Conservation (phyloP, 2,797 vertebrate species). For the Calcarius lapponicus region DNA sequence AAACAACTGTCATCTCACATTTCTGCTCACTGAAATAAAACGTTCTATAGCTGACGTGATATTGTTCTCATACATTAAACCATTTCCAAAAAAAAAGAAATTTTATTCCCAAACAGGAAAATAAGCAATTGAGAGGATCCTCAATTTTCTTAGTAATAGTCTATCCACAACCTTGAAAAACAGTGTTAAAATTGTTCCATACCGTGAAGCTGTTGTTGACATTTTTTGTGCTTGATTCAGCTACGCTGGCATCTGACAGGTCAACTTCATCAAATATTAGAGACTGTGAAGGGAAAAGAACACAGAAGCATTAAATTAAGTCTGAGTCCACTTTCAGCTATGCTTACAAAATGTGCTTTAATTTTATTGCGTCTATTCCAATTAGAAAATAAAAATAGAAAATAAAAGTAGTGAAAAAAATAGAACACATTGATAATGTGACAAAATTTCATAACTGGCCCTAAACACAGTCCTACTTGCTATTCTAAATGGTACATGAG, state of each 20-base stretch:
- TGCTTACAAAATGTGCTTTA: neutral
- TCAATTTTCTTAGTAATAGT: neutral
- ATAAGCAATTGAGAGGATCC: neutral
- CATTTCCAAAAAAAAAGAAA: neutral
- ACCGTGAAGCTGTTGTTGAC: constrained; percentile 99
- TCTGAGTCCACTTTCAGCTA: neutral
- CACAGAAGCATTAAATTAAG: constrained; percentile 22
- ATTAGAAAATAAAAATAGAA: neutral
- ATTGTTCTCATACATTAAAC: neutral
- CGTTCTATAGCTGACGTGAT: neutral
- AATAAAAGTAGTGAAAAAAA: neutral
- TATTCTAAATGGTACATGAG: neutral
- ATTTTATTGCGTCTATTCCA: neutral
- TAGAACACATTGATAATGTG: neutral
- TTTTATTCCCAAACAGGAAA: neutral
- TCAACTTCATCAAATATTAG: constrained; percentile 99
- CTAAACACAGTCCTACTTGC: neutral
- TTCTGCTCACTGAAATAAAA: neutral
- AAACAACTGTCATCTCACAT: neutral
- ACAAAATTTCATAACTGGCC: neutral
- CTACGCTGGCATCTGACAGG: constrained; percentile 96
- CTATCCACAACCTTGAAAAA: neutral
- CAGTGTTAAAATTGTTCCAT: constrained; percentile 67
- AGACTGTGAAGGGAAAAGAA: constrained; percentile 83
- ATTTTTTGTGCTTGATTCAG: constrained; percentile 99